These are phyloP conservation scores for Apotomis turbidana DNA, from an alignment of 2,888 invertebrate species.

Conservation along the genomic window DNA sequence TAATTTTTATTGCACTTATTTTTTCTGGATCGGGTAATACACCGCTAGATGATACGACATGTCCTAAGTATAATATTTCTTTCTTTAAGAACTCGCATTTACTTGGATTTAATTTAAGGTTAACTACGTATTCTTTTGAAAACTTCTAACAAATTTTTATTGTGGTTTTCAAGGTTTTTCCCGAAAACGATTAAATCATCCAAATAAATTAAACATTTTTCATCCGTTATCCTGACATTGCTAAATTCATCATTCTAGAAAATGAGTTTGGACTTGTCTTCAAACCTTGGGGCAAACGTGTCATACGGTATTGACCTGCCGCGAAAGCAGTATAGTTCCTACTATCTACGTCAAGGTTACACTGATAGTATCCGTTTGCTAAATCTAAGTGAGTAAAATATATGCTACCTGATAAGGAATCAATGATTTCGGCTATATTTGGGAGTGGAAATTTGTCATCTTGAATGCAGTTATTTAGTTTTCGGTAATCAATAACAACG, in stretches of 20 bases:
- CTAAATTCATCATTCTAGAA: neutral
- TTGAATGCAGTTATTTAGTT: conserved; percentile 2
- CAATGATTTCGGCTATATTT: neutral
- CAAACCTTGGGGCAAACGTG: neutral
- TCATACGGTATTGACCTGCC: neutral
- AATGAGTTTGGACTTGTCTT: neutral
- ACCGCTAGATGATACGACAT: neutral
- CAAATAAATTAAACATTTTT: conserved; percentile 1
- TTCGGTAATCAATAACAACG: neutral
- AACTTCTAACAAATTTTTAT: too few relatives aligned
- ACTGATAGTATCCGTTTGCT: conserved; percentile 1
- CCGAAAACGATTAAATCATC: neutral
- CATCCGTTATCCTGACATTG: neutral
- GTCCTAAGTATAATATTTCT: neutral
- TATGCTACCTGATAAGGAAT: conserved; percentile 2
- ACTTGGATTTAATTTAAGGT: neutral
- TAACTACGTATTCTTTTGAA: too few relatives aligned
- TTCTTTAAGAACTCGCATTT: neutral
- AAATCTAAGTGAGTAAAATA: conserved; percentile 5
- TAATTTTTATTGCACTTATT: neutral
- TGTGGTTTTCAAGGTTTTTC: neutral
- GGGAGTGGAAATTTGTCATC: conserved; percentile 2
- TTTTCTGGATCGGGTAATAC: neutral
- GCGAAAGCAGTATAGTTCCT: neutral
- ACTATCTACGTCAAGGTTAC: neutral